Evolutionary conservation across 2,888 invertebrate genomes (phyloP), one percentile per base, ranked within the genome.

Genomic region (Octonoba sinensis): DNA sequence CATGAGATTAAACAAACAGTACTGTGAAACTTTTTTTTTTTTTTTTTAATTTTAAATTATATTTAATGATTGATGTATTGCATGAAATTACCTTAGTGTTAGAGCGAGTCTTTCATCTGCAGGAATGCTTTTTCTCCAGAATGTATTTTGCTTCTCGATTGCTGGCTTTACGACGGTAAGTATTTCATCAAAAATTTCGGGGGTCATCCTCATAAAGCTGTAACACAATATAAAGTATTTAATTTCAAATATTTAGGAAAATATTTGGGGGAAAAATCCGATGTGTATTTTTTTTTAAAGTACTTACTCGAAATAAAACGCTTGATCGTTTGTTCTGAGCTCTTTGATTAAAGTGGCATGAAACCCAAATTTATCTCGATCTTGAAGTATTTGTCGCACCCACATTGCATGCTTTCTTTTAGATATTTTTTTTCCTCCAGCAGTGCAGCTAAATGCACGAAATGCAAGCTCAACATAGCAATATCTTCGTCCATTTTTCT

Each of bases 121-220:
- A 18, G 54, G 2, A 6, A 54, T 54, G 54, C 54, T 11, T 54
- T 3, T 54, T 54, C 54, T 54, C 54, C 54, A 54, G 13, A 54
- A 54, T 13, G 54, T 54, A 8, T 54, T 18, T 15, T 54, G 4
- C 54, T 54, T 54, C 8, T 54, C 54, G 15, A 54, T 54, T n/a
- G 8, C n/a, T 12, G 16, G 16, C 18, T 3, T 18, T 16, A 54
- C 16, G 15, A 54, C 16, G 0, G 8, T 6, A 1, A 54, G 8
- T 4, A 54, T 54, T 54, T 15, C 54, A 15, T 54, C 54, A 54
- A 54, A 54, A 18, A 54, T 8, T 4, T 3, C 16, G n/a, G 54
- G 54, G 4, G 54, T 54, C 54, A 54, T 54, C 13, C 54, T 54
- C 54, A 54, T 54, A 16, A 54, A 18, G 54, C n/a, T 54, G 54